Base-by-base conservation (phyloP, 1,140 invertebrate genomes). In the Acyrthosiphon pisum region DNA sequence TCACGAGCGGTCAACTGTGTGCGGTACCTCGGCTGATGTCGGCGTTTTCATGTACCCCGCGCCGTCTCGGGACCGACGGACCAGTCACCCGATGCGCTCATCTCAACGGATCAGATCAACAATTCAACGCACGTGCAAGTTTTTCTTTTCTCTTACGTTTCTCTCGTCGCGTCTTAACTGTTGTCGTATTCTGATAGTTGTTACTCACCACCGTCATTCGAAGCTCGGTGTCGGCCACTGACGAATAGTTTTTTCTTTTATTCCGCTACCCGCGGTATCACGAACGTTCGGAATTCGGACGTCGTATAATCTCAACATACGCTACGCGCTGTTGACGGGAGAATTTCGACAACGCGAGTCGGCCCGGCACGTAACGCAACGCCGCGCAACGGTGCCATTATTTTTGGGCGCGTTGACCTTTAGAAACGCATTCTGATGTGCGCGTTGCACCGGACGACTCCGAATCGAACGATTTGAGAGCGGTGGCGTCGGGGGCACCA, bases 371-470 rank as follows among this genome's bases (percentile, higher is more conserved):
- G 48, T 3, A 35, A 53, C 48, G 87, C n/a, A 89, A 53, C 87
- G 87, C 26, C 26, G 48, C 87, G 48, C 87, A 35, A 88, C 86
- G 86, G 41, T 88, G 30, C 30, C 18, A 35, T 50, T n/a, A n/a
- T 48, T 46, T 88, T n/a, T 30, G 83, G 48, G 87, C 87, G 8
- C 87, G 48, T 89, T 89, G 87, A 89, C 87, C 87, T 89, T 89
- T 35, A 23, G n/a, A 44, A 86, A 86, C 83, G 41, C 44, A 44
- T 53, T 50, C 46, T 35, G n/a, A 89, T 89, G 22, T 53, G n/a
- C n/a, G 87, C 41, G 41, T 46, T 84, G 83, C 37, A 53, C 11
- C 48, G 18, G 86, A 22, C 86, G 11, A 76, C 60, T n/a, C 60
- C 30, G 30, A 76, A 76, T 76, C 60, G 60, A 76, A 76, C 30